phyloP scores from a whole-genome alignment of 2,113 vertebrate genomes.

The Xyrauchen texanus region DNA sequence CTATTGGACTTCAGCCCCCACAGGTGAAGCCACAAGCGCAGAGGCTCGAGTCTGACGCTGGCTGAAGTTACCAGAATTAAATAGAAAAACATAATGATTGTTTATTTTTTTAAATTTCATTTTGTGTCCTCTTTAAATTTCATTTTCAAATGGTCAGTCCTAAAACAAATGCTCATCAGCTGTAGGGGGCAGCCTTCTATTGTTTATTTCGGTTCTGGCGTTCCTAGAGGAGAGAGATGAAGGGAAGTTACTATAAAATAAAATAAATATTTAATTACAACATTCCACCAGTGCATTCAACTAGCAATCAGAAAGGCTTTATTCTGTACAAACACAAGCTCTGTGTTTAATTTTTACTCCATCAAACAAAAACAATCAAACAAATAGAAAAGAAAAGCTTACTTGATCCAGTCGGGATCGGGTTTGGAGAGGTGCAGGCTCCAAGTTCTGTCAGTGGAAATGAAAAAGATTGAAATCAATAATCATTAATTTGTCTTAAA shows the following conservation, averaged over 20 bases:
- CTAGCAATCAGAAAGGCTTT: background rate
- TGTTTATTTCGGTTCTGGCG: slow-evolving; percentile 92
- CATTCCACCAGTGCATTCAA: too few relatives aligned
- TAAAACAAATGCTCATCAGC: slow-evolving; percentile 71
- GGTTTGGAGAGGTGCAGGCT: slow-evolving; percentile 72
- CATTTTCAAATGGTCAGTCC: slow-evolving; percentile 72
- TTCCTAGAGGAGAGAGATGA: slow-evolving; percentile 76
- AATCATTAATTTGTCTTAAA: too few relatives aligned
- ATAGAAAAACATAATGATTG: slow-evolving; percentile 67
- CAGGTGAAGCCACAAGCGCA: slow-evolving; percentile 72
- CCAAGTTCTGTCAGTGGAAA: slow-evolving; percentile 68
- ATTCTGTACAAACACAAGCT: background rate
- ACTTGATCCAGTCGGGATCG: slow-evolving; percentile 76
- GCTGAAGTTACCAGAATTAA: slow-evolving; percentile 81
- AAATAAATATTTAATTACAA: too few relatives aligned
- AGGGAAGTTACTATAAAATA: background rate
- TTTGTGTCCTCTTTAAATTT: slow-evolving; percentile 65
- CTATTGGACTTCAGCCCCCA: slow-evolving; percentile 78
- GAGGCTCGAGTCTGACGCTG: slow-evolving; percentile 80
- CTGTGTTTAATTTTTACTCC: background rate
- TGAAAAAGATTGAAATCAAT: slow-evolving; percentile 9
- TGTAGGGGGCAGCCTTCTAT: slow-evolving; percentile 72
- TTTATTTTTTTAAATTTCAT: slow-evolving; percentile 69
- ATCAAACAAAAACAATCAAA: too few relatives aligned
- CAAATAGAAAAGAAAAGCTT: slow-evolving; percentile 11